Base-by-base conservation (phyloP, 2,888 invertebrate species). In the Spatulosminthurus flaviceps region DNA sequence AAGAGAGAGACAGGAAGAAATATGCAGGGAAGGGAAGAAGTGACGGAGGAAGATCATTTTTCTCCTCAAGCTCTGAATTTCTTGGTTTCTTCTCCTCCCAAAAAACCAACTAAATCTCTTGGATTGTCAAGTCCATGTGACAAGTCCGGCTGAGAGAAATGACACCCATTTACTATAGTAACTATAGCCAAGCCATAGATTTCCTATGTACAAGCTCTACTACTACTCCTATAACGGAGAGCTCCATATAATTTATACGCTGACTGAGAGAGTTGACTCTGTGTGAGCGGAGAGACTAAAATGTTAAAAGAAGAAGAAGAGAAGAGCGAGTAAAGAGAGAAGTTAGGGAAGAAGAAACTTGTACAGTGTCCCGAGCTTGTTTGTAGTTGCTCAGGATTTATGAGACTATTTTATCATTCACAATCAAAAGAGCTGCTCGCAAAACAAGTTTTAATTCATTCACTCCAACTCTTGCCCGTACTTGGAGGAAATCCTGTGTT, bases 371-470 rank as follows among this genome's bases (percentile, higher is more conserved):
- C 9, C 34, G n/a, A 34, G 60, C 21, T 60, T 24, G 60, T 74
- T 29, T 60, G 26, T 60, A 41, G 66, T 67, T 19, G 51, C 28
- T 24, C 61, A 64, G 72, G 78, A 78, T 78, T 78, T 78, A 78
- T 78, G 78, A 64, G 41, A 61, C 22, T 41, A 72, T 78, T 78
- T 78, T 78, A 72, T 78, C 78, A 77, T 78, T 78, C 71, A 78
- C 71, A 78, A 72, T 72, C 71, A 72, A 78, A 78, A 78, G 78
- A 78, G 78, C 78, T n/a, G n/a, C n/a, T 78, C 78, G 78, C 78
- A 51, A 78, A 78, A 78, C 78, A 71, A 78, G 78, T 78, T 78
- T 76, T 78, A 78, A 78, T 78, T 78, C 78, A 78, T 71, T 78
- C 71, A 71, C 29, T 42, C 71, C 42, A n/a, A 21, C 1, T 16